phyloP scores from a whole-genome alignment of 2,113 vertebrate genomes.

The Anser cygnoides region DNA sequence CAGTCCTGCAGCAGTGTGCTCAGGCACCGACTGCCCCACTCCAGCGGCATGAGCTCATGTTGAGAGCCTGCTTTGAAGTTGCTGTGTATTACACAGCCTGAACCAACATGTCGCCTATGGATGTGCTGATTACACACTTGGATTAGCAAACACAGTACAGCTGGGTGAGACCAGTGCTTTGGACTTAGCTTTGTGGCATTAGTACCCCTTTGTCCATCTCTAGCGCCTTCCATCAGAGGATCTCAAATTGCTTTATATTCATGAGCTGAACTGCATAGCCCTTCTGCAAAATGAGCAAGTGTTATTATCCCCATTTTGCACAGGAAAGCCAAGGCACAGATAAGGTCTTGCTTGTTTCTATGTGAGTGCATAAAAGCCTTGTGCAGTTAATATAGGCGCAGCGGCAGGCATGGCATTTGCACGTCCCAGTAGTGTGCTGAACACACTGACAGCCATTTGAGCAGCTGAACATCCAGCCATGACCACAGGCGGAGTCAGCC shows the following conservation, averaged over 20 bases:
- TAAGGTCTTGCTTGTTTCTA: neutral
- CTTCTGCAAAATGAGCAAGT: neutral
- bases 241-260: neutral
- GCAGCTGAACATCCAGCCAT: accelerated
- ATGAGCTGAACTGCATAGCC: neutral
- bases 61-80: neutral
- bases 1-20: neutral
- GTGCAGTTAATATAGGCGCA: neutral
- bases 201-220: neutral
- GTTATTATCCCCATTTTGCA: neutral
- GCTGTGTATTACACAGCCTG: neutral
- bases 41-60: accelerated
- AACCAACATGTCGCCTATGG: accelerated
- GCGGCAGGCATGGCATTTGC: neutral
- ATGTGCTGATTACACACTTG: neutral
- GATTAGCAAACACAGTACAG: neutral
- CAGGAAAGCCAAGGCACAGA: neutral
- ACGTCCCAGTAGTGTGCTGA: neutral
- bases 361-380: neutral
- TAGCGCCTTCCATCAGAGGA: neutral
- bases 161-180: neutral
- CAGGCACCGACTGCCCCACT: neutral
- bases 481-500: neutral
- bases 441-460: accelerated
- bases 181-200: neutral